Evolutionary conservation across 2,113 vertebrate genomes (phyloP), one percentile per base, ranked within the genome.

Genomic region (Leuciscus idus): DNA sequence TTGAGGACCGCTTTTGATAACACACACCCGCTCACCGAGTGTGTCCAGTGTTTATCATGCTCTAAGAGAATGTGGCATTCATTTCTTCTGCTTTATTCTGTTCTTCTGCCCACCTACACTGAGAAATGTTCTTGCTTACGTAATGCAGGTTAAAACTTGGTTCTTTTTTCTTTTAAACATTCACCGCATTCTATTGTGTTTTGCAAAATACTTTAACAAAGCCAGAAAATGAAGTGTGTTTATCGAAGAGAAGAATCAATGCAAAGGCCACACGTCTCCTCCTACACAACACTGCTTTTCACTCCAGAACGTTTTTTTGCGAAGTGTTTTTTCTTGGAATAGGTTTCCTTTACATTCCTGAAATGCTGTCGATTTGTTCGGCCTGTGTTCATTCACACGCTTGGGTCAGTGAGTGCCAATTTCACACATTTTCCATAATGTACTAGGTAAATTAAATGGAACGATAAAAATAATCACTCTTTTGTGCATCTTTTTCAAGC

Each of bases 31-130:
- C 57, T 26, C 5, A 6, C 72, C 5, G 50, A 86, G 43, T 19
- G 77, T 84, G 76, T 85, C 80, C 84, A 79, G 66, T 68, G 36
- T 75, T 75, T 15, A 84, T 26, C 66, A 70, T 66, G 68, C 61
- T 50, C 87, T 50, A 48, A 50, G 74, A 88, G 91, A 85, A 9
- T 12, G 62, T 86, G 78, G 57, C 81, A 55, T 36, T 80, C 61
- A 39, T 52, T 4, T 46, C n/a, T 17, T 57, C 62, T 89, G 81
- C 84, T 33, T 68, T 87, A 13, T 17, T 77, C 77, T 55, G 0
- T 33, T 33, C 33, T 33, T 33, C 33, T 33, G 48, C 50, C 75
- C 28, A 7, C 66, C 72, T 55, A 43, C 61, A 75, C 30, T 19
- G n/a, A 84, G 48, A 43, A 77, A 19, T 13, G 15, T 72, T 81